phyloP scores from a whole-genome alignment of 2,888 invertebrate genomes.

The Cylindroiulus punctatus region DNA sequence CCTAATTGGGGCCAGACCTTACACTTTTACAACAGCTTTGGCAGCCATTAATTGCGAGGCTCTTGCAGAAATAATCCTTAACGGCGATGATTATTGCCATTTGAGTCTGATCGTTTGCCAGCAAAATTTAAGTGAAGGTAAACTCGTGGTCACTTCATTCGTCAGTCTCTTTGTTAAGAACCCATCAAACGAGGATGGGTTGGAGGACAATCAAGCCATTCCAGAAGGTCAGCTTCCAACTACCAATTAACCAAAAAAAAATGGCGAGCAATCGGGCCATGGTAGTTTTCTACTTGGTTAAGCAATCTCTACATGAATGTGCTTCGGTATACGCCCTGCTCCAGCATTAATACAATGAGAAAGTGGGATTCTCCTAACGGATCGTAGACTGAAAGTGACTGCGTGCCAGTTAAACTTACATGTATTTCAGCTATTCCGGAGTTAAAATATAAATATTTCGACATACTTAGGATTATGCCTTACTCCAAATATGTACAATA shows the following conservation, averaged over 20 bases:
- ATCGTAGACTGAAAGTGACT: no score
- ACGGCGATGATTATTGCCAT: slow-evolving; percentile 32
- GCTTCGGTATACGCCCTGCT: no score
- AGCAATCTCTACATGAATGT: no score
- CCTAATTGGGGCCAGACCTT: background rate
- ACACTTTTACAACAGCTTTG: slow-evolving; percentile 34
- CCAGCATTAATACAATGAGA: no score
- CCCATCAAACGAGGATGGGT: background rate
- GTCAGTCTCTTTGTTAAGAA: background rate
- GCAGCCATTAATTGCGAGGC: slow-evolving; percentile 29
- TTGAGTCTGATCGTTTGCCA: slow-evolving; percentile 14
- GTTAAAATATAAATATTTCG: no score
- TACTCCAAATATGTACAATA: no score
- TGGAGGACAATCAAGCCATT: background rate
- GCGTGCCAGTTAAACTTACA: no score
- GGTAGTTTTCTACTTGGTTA: no score
- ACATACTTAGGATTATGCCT: no score
- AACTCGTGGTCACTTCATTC: background rate
- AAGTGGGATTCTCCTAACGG: no score
- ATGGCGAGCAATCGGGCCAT: background rate
- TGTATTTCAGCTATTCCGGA: no score
- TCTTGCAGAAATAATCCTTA: slow-evolving; percentile 23
- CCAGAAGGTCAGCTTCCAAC: background rate
- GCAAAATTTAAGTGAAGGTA: slow-evolving; percentile 29
- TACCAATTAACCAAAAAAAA: background rate